Conservation (phyloP, 1,140 invertebrate genomes). For the Propsilocerus akamusi region DNA sequence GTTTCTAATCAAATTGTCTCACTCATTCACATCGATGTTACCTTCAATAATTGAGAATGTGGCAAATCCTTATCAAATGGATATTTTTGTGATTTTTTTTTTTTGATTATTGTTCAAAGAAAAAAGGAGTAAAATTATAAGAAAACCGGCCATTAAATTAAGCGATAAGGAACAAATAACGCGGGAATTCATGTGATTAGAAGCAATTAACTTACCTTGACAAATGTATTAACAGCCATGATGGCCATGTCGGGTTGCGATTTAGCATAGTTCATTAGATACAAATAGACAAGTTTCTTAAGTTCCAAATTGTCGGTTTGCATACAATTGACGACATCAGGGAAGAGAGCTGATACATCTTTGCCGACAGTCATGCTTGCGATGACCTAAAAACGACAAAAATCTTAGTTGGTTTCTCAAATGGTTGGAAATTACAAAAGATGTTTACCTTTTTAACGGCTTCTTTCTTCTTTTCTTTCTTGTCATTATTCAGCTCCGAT, state of each 20-base stretch:
- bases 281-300: slow-evolving; percentile 98
- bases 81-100: slow-evolving; percentile 5
- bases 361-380: slow-evolving; percentile 99
- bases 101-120: slow-evolving; percentile 5
- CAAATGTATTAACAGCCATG: slow-evolving; percentile 99
- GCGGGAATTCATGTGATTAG: background rate
- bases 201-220: slow-evolving; percentile 58
- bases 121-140: slow-evolving; percentile 5
- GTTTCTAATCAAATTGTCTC: background rate
- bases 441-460: slow-evolving; percentile 87
- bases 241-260: slow-evolving; percentile 99
- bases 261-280: slow-evolving; percentile 99
- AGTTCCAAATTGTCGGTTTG: slow-evolving; percentile 99
- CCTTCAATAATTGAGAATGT: background rate
- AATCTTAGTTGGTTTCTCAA: background rate
- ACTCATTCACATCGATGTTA: background rate
- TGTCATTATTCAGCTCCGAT: slow-evolving; percentile 97
- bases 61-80: background rate
- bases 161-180: slow-evolving; percentile 6
- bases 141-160: slow-evolving; percentile 5
- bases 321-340: slow-evolving; percentile 99
- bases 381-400: slow-evolving; percentile 53
- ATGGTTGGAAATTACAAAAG: background rate
- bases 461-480: slow-evolving; percentile 99
- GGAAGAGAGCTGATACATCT: slow-evolving; percentile 89